A percentile compares a stretch with the other conserved stretches of the same genome.
These are phyloP conservation scores for Zaprionus kolodkinae DNA, from an alignment of 1,140 invertebrate species.

Conservation along the genomic window DNA sequence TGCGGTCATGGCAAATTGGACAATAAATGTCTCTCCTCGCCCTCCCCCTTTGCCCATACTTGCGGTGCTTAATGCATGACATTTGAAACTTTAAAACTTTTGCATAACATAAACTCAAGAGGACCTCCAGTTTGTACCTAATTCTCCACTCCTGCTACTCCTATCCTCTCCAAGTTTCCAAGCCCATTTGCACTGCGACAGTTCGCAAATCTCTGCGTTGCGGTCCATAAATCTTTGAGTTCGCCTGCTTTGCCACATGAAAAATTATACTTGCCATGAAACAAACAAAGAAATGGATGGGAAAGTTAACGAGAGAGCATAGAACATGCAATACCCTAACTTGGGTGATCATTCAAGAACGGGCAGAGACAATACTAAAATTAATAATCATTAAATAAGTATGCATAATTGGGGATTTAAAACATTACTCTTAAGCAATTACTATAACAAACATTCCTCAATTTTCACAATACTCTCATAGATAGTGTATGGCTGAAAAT, in stretches of 20 bases:
- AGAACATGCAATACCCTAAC: conserved; percentile 8
- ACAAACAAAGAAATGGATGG: conserved; percentile 41
- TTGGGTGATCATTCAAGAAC: background rate
- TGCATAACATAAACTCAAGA: conserved; percentile 29
- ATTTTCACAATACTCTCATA: background rate
- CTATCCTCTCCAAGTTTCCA: background rate
- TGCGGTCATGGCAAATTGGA: conserved; percentile 38
- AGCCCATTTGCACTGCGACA: conserved; percentile 39
- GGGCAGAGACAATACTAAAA: too few relatives aligned
- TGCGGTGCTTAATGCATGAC: conserved; percentile 28
- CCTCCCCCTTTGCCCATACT: background rate
- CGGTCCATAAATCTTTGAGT: conserved; percentile 66
- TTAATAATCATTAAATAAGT: too few relatives aligned
- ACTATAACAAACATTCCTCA: background rate
- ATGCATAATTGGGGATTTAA: too few relatives aligned
- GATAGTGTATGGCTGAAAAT: background rate
- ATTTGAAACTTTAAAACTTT: conserved; percentile 48
- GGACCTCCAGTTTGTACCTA: conserved; percentile 1
- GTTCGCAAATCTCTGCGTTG: conserved; percentile 46
- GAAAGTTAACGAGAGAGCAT: conserved; percentile 4
- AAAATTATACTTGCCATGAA: conserved; percentile 64
- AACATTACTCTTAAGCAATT: too few relatives aligned
- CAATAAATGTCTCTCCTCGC: background rate
- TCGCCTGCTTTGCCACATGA: conserved; percentile 57
- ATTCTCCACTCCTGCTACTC: background rate